phyloP scores from a whole-genome alignment of 2,113 vertebrate species.

The Anas platyrhynchos region DNA sequence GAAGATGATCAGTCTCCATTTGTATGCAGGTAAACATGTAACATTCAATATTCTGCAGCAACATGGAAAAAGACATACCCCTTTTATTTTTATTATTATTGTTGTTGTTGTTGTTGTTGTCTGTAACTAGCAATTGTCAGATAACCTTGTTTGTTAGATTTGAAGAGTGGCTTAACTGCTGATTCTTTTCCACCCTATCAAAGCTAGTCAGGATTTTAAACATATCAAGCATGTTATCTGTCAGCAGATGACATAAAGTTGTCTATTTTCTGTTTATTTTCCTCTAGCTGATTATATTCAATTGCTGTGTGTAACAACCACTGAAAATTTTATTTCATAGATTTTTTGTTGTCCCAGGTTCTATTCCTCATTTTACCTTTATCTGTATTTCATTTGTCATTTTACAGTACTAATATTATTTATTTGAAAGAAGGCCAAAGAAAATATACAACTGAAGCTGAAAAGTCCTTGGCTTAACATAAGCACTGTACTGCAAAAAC shows the following conservation, averaged over 20 bases:
- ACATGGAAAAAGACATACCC: not conserved
- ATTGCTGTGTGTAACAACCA: not conserved
- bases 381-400: not conserved
- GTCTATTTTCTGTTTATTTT: not conserved
- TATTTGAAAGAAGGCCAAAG: not conserved
- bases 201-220: not conserved
- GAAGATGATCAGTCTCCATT: not conserved
- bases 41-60: not conserved
- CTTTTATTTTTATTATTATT: not conserved
- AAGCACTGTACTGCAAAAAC: too few relatives aligned
- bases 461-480: too few relatives aligned
- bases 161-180: not conserved
- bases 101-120: not conserved
- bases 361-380: too few relatives aligned
- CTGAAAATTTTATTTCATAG: not conserved
- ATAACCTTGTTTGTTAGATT: not conserved
- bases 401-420: not conserved
- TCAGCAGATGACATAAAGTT: not conserved
- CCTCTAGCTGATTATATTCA: not conserved
- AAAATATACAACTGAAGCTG: too few relatives aligned
- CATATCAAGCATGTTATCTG: not conserved
- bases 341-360: not conserved
- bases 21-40: not conserved
- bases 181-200: not conserved
- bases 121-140: not conserved